These are phyloP conservation scores for Microtus agrestis DNA, from an alignment of 2,797 vertebrate species.

Conservation along the genomic window DNA sequence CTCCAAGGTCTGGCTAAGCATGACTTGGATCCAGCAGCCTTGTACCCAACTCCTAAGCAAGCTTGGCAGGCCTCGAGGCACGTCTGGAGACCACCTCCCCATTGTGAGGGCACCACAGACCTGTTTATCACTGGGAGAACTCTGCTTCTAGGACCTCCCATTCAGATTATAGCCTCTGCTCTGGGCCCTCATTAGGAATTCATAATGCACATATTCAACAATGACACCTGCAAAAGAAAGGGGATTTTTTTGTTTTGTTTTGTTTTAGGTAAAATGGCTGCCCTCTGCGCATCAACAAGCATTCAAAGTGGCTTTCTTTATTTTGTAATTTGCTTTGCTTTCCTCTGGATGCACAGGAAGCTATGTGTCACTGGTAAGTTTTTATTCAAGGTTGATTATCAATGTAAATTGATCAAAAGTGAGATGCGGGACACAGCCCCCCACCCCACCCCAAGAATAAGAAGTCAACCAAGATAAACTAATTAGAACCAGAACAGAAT, in stretches of 20 bases:
- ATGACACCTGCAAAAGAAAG: constrained; percentile 79
- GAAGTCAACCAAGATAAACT: background rate
- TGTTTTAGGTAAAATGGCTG: constrained; percentile 50
- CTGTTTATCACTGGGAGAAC: background rate
- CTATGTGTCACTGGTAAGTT: background rate
- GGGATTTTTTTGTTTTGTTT: background rate
- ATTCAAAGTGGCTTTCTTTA: background rate
- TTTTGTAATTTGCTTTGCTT: constrained; percentile 17
- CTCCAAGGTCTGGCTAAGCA: background rate
- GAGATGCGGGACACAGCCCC: background rate
- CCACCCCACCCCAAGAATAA: background rate
- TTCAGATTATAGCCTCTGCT: constrained; percentile 85
- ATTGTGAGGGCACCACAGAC: background rate
- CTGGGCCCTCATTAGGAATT: constrained; percentile 83
- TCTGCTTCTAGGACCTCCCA: constrained; percentile 67
- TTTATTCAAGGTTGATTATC: background rate
- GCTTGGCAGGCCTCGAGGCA: background rate
- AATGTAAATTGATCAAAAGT: constrained; percentile 10
- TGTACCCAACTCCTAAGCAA: background rate
- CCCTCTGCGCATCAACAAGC: constrained; percentile 70
- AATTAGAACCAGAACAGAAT: background rate
- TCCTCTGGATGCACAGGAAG: background rate
- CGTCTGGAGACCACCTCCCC: background rate
- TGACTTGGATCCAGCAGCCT: accelerated
- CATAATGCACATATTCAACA: constrained; percentile 81